Evolutionary conservation across 2,113 vertebrate species (phyloP), one percentile per base, ranked within the genome.

Genomic region (Andinoacara biseriatus): DNA sequence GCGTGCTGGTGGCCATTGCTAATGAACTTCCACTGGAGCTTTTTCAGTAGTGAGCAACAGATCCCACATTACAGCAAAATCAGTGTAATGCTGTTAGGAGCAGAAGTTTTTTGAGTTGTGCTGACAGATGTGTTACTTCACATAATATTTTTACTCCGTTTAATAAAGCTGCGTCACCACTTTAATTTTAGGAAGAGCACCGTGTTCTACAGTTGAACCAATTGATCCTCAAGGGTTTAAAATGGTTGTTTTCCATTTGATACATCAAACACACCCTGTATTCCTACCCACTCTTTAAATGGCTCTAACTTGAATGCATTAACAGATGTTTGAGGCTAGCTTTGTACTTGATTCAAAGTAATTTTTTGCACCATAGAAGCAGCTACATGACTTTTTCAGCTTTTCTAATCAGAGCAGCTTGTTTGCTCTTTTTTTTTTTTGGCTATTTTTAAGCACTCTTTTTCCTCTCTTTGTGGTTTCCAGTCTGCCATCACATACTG

Each of bases 241-340:
- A 82, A 81, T 80, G 65, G 65, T 58, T 80, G 57, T 87, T 84
- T 80, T 86, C 76, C 67, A 82, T 92, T 86, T 82, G 77, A 86
- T 78, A 31, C 77, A 86, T 93, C 80, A 86, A 89, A 86, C 58
- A 3, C 80, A 74, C 35, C 35, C 24, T 1, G 14, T 74, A 46
- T 60, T 87, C 79, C 76, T 82, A 67, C 75, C 69, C 33, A 58
- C 80, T 77, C 56, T 29, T 80, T 62, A 63, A 80, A 24, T 74
- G 29, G 82, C 67, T 79, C 78, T 76, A 62, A 87, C 63, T 72
- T 87, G 60, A 92, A 85, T 77, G 85, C 74, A 83, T 82, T 62
- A 91, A 76, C 91, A 93, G 86, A 93, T 94, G 90, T 93, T 82
- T 59, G 75, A 80, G 85, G 78, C 75, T 20, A 61, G 63, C 80